These are phyloP conservation scores for Leptinotarsa texana DNA, from an alignment of 1,140 invertebrate genomes.

Conservation along the genomic window DNA sequence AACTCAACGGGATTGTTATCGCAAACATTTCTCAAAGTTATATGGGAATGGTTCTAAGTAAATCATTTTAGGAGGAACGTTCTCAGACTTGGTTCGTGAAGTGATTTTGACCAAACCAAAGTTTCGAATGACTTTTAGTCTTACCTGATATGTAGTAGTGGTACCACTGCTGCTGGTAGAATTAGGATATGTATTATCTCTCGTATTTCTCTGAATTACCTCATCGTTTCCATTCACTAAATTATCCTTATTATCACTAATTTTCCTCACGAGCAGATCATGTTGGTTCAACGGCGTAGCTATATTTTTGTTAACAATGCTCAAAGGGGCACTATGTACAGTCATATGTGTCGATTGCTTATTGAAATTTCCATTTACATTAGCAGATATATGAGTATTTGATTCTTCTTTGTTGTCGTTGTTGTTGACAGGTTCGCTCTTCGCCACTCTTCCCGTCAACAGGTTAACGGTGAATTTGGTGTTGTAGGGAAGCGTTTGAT, in stretches of 20 bases:
- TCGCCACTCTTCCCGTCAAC: slow-evolving; percentile 48
- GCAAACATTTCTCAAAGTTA: too few species aligned
- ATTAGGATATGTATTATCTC: slow-evolving; percentile 34
- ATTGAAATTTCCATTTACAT: slow-evolving; percentile 41
- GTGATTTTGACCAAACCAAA: too few species aligned
- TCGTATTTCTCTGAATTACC: slow-evolving; percentile 3
- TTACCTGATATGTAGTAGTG: slow-evolving; percentile 42
- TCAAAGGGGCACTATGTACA: slow-evolving; percentile 69
- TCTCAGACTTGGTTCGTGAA: too few species aligned
- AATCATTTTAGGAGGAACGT: too few species aligned
- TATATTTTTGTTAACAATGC: slow-evolving; percentile 68
- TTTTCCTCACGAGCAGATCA: slow-evolving; percentile 52
- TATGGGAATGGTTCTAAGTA: too few species aligned
- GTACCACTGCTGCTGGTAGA: slow-evolving; percentile 21
- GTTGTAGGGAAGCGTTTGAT: slow-evolving; percentile 90
- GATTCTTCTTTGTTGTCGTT: slow-evolving; percentile 41
- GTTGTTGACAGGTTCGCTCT: slow-evolving; percentile 40
- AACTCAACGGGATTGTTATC: too few species aligned
- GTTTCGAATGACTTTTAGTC: background rate
- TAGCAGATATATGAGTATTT: slow-evolving; percentile 51
- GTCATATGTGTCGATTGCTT: slow-evolving; percentile 58
- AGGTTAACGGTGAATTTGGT: slow-evolving; percentile 76
- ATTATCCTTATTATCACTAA: slow-evolving; percentile 34
- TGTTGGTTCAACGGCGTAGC: slow-evolving; percentile 64
- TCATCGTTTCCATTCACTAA: slow-evolving; percentile 30